Conservation (phyloP, 2,888 invertebrate genomes). For the Phengaris arion region DNA sequence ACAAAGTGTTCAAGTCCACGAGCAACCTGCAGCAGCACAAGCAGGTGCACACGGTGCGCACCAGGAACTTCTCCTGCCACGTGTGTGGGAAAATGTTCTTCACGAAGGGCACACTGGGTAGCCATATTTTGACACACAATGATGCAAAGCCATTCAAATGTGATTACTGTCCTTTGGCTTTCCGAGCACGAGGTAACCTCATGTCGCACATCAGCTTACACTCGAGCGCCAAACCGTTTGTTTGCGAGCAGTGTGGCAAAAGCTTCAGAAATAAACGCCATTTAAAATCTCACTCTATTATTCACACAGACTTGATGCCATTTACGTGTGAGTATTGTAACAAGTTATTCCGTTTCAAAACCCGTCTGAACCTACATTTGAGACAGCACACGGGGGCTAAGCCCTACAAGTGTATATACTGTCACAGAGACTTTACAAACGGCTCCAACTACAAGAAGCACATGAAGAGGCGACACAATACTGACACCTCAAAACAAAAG, state of each 20-base stretch:
- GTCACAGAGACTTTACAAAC: slow-evolving; percentile 70
- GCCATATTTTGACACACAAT: slow-evolving; percentile 68
- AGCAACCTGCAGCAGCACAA: slow-evolving; percentile 66
- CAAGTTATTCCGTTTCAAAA: slow-evolving; percentile 71
- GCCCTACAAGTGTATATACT: slow-evolving; percentile 65
- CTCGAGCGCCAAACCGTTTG: slow-evolving; percentile 66
- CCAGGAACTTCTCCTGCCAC: slow-evolving; percentile 67
- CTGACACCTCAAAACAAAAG: slow-evolving; percentile 63
- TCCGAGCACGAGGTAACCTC: slow-evolving; percentile 66
- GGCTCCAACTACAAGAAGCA: slow-evolving; percentile 73
- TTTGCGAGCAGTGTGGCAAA: slow-evolving; percentile 72
- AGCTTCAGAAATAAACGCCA: slow-evolving; percentile 69
- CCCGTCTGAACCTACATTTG: slow-evolving; percentile 65
- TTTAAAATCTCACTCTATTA: slow-evolving; percentile 71
- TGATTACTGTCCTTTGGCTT: slow-evolving; percentile 65
- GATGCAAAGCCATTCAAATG: slow-evolving; percentile 68
- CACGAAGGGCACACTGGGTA: slow-evolving; percentile 67
- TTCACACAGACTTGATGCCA: slow-evolving; percentile 71
- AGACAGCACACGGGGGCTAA: slow-evolving; percentile 73
- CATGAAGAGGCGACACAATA: slow-evolving; percentile 69
- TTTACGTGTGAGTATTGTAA: slow-evolving; percentile 66
- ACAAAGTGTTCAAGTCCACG: slow-evolving; percentile 64
- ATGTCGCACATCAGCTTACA: slow-evolving; percentile 67
- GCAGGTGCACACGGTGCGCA: slow-evolving; percentile 67
- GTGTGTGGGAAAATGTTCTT: slow-evolving; percentile 74